Conservation (phyloP, 2,888 invertebrate genomes). For the Eretmocerus hayati region DNA sequence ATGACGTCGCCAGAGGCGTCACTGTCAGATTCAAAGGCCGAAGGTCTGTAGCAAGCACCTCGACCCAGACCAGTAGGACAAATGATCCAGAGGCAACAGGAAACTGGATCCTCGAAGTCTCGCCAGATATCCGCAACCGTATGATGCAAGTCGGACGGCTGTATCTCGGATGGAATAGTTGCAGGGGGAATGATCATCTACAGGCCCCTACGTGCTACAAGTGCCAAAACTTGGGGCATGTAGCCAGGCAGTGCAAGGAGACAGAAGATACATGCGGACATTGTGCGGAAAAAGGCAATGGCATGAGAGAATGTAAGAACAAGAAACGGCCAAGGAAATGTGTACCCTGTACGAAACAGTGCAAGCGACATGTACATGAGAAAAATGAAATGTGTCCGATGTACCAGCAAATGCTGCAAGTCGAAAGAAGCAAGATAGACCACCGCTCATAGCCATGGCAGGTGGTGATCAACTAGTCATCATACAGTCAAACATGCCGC, state of each 20-base stretch:
- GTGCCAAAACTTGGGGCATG: constrained; percentile 1
- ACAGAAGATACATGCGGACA: neutral
- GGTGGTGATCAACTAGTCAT: neutral
- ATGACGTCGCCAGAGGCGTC: neutral
- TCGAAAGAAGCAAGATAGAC: neutral
- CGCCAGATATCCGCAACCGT: neutral
- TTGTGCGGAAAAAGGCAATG: neutral
- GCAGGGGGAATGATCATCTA: neutral
- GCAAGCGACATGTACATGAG: neutral
- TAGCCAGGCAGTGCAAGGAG: neutral
- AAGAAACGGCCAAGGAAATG: neutral
- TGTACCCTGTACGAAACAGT: neutral
- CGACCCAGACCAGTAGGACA: neutral
- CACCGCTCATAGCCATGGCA: neutral
- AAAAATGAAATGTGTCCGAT: neutral
- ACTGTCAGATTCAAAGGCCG: neutral
- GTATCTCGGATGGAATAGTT: neutral
- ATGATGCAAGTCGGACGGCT: neutral
- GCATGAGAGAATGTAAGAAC: neutral
- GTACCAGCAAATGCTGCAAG: neutral
- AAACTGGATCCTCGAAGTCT: neutral
- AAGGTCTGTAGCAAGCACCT: too few relatives aligned
- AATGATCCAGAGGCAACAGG: neutral
- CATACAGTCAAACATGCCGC: neutral
- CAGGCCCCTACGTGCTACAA: neutral